These are phyloP conservation scores for Champsocephalus esox DNA, from an alignment of 2,797 vertebrate genomes.

Conservation along the genomic window DNA sequence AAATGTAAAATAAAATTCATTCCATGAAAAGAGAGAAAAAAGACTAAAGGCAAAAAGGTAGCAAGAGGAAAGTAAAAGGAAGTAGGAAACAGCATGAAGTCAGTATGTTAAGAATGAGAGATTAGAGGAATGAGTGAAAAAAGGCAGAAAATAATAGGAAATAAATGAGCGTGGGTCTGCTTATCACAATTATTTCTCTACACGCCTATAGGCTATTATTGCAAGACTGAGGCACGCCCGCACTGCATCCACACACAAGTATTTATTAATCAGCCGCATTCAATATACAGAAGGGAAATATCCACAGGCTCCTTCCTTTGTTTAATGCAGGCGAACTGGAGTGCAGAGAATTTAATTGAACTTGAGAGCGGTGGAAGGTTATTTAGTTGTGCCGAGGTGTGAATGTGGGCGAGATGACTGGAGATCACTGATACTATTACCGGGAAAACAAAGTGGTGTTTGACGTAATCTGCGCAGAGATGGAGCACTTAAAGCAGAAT, in stretches of 20 bases:
- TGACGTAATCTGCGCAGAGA: slow-evolving; percentile 50
- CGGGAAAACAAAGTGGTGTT: slow-evolving; percentile 72
- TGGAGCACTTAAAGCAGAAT: slow-evolving; percentile 41
- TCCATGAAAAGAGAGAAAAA: slow-evolving; percentile 3
- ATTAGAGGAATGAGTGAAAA: neutral
- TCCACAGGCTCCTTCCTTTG: slow-evolving; percentile 74
- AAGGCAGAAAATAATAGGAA: slow-evolving; percentile 8
- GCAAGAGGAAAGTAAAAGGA: neutral
- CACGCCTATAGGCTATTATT: slow-evolving; percentile 60
- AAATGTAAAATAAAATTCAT: neutral
- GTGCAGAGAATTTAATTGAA: slow-evolving; percentile 81
- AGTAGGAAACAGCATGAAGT: neutral
- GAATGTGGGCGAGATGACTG: slow-evolving; percentile 75
- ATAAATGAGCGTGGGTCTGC: slow-evolving; percentile 19
- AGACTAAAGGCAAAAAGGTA: neutral
- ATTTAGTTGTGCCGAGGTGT: slow-evolving; percentile 73
- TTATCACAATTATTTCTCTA: slow-evolving; percentile 66
- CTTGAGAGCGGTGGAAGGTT: slow-evolving; percentile 81
- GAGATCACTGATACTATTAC: slow-evolving; percentile 77
- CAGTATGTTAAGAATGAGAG: neutral
- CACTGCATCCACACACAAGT: slow-evolving; percentile 43
- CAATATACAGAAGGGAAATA: slow-evolving; percentile 73
- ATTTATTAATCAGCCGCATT: slow-evolving; percentile 72
- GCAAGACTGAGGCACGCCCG: slow-evolving; percentile 51
- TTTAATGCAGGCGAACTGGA: slow-evolving; percentile 66